These are phyloP conservation scores for Caenorhabditis angaria DNA, from an alignment of 2,888 invertebrate species.

Conservation along the genomic window DNA sequence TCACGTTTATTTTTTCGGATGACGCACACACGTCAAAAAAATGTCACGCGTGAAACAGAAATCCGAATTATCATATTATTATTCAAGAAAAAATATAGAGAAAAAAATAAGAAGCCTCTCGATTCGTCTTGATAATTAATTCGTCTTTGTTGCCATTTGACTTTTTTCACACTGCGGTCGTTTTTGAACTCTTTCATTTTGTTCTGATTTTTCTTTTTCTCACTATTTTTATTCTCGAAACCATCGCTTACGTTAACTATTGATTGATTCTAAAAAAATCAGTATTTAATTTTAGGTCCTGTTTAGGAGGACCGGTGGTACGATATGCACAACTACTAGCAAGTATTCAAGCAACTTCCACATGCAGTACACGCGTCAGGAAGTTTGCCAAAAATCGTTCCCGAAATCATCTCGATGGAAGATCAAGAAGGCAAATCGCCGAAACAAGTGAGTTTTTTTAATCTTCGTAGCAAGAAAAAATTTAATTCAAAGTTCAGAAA, in stretches of 20 bases:
- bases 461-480: too few relatives aligned
- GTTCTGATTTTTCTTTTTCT: too few relatives aligned
- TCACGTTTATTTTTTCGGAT: background rate
- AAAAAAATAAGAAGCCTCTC: conserved; percentile 1
- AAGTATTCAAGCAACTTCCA: conserved; percentile 35
- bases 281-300: conserved; percentile 39
- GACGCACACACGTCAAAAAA: background rate
- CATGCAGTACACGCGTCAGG: conserved; percentile 49
- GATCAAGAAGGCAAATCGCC: conserved; percentile 47
- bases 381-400: conserved; percentile 43
- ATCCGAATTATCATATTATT: background rate
- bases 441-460: conserved; percentile 23
- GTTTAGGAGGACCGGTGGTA: conserved; percentile 40
- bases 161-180: too few relatives aligned
- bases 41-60: too few relatives aligned
- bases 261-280: too few relatives aligned
- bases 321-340: conserved; percentile 39
- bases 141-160: background rate
- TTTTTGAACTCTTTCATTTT: too few relatives aligned
- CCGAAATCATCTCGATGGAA: conserved; percentile 51
- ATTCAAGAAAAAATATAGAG: background rate
- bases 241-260: too few relatives aligned
- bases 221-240: background rate
- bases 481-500: too few relatives aligned
- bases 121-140: background rate